Percentiles rank a stretch among this genome's conserved stretches.
Evolutionary conservation across 2,888 invertebrate genomes (phyloP).

Genomic region (Micoletzkya japonica): DNA sequence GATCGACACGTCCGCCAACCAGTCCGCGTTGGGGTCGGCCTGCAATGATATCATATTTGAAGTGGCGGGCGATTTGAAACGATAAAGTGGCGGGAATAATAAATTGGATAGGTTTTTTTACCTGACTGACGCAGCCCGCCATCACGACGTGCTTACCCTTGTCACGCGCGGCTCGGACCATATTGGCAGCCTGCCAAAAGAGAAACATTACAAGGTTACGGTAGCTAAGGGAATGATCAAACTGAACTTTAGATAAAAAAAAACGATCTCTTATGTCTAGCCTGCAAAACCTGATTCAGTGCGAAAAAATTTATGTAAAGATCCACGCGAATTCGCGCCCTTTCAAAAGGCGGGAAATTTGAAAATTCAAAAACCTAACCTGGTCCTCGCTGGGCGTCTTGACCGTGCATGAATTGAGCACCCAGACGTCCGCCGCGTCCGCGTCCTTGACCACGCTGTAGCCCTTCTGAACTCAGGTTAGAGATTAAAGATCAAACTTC

Average conservation of each 20-base stretch:
- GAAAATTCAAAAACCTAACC: constrained; percentile 27
- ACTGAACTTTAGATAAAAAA: not conserved
- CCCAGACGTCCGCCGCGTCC: constrained; percentile 84
- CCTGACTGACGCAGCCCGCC: constrained; percentile 95
- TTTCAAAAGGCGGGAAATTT: not conserved
- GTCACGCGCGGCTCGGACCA: constrained; percentile 40
- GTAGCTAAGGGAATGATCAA: not conserved
- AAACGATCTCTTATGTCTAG: not conserved
- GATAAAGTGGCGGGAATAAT: not conserved
- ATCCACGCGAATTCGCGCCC: not conserved
- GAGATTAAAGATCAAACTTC: not conserved
- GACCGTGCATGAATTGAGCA: constrained; percentile 95
- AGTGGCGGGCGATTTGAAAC: not conserved
- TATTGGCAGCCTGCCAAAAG: constrained; percentile 18
- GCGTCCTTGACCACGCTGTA: constrained; percentile 72
- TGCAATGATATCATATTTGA: constrained; percentile 23
- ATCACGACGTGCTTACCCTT: constrained; percentile 74
- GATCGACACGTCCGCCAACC: constrained; percentile 77
- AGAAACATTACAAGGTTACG: not conserved
- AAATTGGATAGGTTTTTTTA: constrained; percentile 4
- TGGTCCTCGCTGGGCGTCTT: constrained; percentile 86
- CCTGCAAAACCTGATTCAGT: not conserved
- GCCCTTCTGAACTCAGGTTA: constrained; percentile 39
- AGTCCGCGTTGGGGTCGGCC: constrained; percentile 70
- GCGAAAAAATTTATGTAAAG: not conserved